Conservation (phyloP, 2,113 vertebrate species). For the Hystrix brachyura region DNA sequence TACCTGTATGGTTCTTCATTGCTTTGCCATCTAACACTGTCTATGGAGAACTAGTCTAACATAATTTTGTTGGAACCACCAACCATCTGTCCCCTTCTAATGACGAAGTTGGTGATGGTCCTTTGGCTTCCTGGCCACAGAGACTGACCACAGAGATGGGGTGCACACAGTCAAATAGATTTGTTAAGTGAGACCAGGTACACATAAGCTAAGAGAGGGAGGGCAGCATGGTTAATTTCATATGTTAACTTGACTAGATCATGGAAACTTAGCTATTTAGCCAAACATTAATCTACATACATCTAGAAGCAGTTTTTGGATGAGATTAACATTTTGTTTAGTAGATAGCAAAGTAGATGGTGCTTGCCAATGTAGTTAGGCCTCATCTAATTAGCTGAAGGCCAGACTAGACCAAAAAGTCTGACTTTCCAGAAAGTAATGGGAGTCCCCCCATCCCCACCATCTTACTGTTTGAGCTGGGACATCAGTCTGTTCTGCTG, state of each 20-base stretch:
- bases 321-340: neutral
- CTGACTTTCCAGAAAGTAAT: too few species aligned
- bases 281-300: neutral
- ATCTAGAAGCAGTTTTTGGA: neutral
- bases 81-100: neutral
- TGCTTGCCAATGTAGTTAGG: too few species aligned
- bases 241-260: neutral
- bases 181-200: neutral
- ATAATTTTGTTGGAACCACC: accelerated
- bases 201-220: neutral
- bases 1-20: neutral
- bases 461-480: neutral
- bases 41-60: too few species aligned
- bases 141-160: neutral
- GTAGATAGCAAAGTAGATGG: neutral
- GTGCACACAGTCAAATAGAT: neutral
- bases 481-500: neutral
- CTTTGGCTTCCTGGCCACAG: neutral
- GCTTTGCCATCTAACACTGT: neutral
- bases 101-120: neutral
- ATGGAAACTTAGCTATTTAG: too few species aligned
- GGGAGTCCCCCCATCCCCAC: too few species aligned
- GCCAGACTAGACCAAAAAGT: neutral
- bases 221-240: too few species aligned
- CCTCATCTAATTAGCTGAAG: neutral